Conservation (phyloP, 2,888 invertebrate genomes). For the Microctonus brassicae region DNA sequence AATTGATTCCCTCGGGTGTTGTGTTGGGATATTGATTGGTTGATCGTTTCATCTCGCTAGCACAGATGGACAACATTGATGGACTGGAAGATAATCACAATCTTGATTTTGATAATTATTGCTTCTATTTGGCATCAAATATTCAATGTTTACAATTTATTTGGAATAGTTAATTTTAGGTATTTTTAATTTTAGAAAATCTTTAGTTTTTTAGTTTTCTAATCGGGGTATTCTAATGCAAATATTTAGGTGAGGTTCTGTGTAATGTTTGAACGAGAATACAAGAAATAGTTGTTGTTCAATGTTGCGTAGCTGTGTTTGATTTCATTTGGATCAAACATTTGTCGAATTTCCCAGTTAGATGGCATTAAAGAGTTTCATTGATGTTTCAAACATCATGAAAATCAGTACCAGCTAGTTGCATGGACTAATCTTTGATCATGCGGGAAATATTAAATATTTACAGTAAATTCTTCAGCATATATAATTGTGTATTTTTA, state of each 20-base stretch:
- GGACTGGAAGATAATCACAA: no score
- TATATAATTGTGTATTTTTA: neutral
- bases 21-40: neutral
- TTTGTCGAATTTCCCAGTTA: neutral
- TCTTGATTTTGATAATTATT: no score
- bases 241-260: no score
- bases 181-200: no score
- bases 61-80: neutral
- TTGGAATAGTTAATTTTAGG: no score
- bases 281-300: neutral
- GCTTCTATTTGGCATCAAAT: no score
- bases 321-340: neutral
- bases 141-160: no score
- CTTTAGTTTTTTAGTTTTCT: no score
- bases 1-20: constrained; percentile 24
- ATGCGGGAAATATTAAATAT: neutral
- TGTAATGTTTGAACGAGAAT: neutral
- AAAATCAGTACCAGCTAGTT: neutral
- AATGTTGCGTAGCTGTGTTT: neutral
- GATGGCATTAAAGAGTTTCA: neutral
- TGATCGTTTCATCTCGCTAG: constrained; percentile 1
- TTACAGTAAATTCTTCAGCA: neutral
- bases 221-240: no score
- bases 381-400: neutral
- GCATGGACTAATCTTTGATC: neutral